Percentiles rank a stretch among this genome's conserved stretches.
Evolutionary conservation across 2,888 invertebrate genomes (phyloP).

Genomic region (Drosophila kanekoi): DNA sequence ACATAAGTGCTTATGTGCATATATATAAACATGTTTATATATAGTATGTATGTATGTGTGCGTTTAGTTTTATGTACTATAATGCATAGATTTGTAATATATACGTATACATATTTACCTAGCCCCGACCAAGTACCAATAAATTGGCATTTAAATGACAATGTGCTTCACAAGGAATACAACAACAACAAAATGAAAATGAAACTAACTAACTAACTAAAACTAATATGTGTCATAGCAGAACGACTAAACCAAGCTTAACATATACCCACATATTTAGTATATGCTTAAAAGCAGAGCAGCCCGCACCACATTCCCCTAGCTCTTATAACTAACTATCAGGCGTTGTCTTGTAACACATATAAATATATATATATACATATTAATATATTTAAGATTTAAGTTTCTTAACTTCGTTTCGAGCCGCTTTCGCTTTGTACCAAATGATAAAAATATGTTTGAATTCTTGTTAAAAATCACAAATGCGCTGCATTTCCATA

Average conservation of each 20-base stretch:
- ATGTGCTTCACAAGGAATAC: slow-evolving; percentile 61
- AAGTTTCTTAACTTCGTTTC: slow-evolving; percentile 10
- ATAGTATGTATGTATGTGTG: slow-evolving; percentile 12
- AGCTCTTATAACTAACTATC: slow-evolving; percentile 33
- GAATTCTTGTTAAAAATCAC: slow-evolving; percentile 4
- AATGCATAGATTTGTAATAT: slow-evolving; percentile 28
- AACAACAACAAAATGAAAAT: slow-evolving; percentile 22
- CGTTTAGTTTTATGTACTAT: slow-evolving; percentile 35
- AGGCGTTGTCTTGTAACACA: slow-evolving; percentile 28
- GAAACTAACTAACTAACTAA: slow-evolving; percentile 32
- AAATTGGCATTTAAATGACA: slow-evolving; percentile 78
- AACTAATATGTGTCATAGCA: slow-evolving; percentile 66
- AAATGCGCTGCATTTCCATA: slow-evolving; percentile 67
- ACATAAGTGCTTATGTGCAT: slow-evolving; percentile 18
- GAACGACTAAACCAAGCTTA: slow-evolving; percentile 30
- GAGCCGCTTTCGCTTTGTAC: slow-evolving; percentile 32
- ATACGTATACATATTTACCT: slow-evolving; percentile 57
- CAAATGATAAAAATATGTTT: slow-evolving; percentile 25
- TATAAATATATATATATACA: slow-evolving; percentile 1
- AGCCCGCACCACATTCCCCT: slow-evolving; percentile 38
- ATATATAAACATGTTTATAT: slow-evolving; percentile 11
- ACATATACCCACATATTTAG: slow-evolving; percentile 9
- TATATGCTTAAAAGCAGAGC: slow-evolving; percentile 6
- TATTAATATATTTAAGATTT: slow-evolving; percentile 3
- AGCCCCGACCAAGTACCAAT: slow-evolving; percentile 79